These are phyloP conservation scores for Eucriotettix oculatus DNA, from an alignment of 2,888 invertebrate genomes.

Conservation along the genomic window DNA sequence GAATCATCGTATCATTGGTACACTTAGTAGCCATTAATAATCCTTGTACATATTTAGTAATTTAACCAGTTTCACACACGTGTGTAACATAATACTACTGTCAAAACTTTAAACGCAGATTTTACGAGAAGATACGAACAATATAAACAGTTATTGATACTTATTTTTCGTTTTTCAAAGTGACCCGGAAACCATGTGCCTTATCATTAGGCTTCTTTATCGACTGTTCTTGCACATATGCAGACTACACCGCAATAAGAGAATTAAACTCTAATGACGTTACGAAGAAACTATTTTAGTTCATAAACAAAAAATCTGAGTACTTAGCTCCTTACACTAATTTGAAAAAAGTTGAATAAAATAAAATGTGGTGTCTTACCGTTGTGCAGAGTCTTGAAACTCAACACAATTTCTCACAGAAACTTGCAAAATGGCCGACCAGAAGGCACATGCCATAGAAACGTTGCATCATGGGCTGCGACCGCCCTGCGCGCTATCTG, in stretches of 20 bases:
- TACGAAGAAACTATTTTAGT: not conserved
- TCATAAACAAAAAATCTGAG: not conserved
- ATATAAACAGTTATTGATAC: not conserved
- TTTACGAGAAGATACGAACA: too few relatives aligned
- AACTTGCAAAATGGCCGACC: conserved; percentile 52
- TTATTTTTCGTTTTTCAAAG: not conserved
- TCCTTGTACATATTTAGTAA: not conserved
- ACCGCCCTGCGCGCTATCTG: conserved; percentile 9
- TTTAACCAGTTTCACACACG: not conserved
- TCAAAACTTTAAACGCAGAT: not conserved
- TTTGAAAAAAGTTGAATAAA: not conserved
- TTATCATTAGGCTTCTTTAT: conserved; percentile 26
- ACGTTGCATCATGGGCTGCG: conserved; percentile 31
- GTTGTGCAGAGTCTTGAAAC: conserved; percentile 39
- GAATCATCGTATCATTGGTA: conserved; percentile 3
- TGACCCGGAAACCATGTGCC: conserved; percentile 27
- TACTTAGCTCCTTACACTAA: not conserved
- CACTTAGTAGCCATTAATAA: not conserved
- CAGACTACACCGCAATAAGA: conserved; percentile 9
- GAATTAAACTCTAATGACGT: not conserved
- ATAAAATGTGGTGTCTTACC: conserved; percentile 27
- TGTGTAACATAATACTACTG: not conserved
- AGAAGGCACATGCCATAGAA: conserved; percentile 47
- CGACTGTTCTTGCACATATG: conserved; percentile 8
- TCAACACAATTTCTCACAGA: conserved; percentile 45